Conservation (phyloP, 2,888 invertebrate species). For the Drosophila hamatofila region DNA sequence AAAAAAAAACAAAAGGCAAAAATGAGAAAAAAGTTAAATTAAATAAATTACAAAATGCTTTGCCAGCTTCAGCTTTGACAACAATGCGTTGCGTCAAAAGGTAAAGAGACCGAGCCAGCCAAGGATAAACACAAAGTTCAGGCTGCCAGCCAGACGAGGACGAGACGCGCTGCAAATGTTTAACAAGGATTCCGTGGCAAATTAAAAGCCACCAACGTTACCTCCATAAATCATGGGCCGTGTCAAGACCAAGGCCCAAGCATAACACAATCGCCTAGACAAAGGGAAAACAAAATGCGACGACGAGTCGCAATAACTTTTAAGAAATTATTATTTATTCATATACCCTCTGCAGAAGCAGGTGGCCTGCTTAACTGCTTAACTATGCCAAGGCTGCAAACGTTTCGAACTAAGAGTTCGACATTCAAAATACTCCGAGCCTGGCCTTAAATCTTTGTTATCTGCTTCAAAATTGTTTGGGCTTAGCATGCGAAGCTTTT, state of each 20-base stretch:
- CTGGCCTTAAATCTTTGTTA: background rate
- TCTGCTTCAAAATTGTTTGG: background rate
- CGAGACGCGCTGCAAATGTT: slow-evolving; percentile 63
- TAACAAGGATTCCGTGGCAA: slow-evolving; percentile 71
- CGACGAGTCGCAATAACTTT: slow-evolving; percentile 56
- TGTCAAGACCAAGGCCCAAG: slow-evolving; percentile 32
- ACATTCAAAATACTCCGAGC: background rate
- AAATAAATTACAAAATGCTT: slow-evolving; percentile 81
- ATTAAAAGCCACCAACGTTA: slow-evolving; percentile 75
- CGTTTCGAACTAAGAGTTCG: background rate
- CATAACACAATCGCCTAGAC: slow-evolving; percentile 44
- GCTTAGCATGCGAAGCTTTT: background rate
- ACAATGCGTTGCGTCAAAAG: slow-evolving; percentile 54
- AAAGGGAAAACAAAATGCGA: slow-evolving; percentile 39
- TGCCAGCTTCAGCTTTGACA: slow-evolving; percentile 47
- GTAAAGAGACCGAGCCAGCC: slow-evolving; percentile 39
- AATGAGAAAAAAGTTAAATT: slow-evolving; percentile 71
- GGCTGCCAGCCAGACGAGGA: slow-evolving; percentile 57
- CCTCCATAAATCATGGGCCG: slow-evolving; percentile 77
- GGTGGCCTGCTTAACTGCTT: background rate
- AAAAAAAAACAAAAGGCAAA: background rate
- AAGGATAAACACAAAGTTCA: slow-evolving; percentile 62
- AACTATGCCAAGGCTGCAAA: background rate
- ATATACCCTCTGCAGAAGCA: slow-evolving; percentile 28
- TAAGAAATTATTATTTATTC: slow-evolving; percentile 57